A percentile compares a stretch with the other conserved stretches of the same genome.
phyloP scores from a whole-genome alignment of 2,888 invertebrate genomes.

The Fragum whitleyi region DNA sequence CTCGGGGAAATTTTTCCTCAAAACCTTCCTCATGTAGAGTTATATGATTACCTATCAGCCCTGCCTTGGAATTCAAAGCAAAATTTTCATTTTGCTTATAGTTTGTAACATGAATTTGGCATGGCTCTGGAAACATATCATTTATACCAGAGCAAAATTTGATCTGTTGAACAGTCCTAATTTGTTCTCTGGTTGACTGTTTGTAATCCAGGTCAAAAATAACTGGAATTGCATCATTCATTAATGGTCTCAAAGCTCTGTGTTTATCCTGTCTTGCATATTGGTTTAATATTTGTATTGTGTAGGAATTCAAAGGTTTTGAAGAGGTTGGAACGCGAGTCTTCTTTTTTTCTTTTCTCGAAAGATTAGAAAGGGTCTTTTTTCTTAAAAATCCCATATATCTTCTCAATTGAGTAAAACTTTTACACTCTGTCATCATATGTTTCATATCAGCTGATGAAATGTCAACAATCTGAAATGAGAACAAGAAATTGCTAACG shows the following conservation, averaged over 20 bases:
- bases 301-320: too few species aligned
- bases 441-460: neutral
- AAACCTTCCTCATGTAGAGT: neutral
- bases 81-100: neutral
- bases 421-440: neutral
- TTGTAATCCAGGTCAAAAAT: conserved; percentile 7
- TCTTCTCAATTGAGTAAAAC: neutral
- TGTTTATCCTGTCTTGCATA: neutral
- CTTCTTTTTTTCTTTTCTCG: neutral
- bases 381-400: neutral
- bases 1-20: neutral
- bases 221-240: neutral
- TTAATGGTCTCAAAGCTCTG: neutral
- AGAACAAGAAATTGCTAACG: too few species aligned
- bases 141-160: neutral
- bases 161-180: neutral
- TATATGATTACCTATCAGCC: neutral
- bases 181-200: neutral
- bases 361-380: neutral
- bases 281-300: neutral
- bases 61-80: neutral
- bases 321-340: too few species aligned
- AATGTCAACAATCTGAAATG: neutral
- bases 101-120: neutral
- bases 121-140: neutral